Evolutionary conservation across 2,113 vertebrate genomes (phyloP).

Genomic region (Actinemys pallida): DNA sequence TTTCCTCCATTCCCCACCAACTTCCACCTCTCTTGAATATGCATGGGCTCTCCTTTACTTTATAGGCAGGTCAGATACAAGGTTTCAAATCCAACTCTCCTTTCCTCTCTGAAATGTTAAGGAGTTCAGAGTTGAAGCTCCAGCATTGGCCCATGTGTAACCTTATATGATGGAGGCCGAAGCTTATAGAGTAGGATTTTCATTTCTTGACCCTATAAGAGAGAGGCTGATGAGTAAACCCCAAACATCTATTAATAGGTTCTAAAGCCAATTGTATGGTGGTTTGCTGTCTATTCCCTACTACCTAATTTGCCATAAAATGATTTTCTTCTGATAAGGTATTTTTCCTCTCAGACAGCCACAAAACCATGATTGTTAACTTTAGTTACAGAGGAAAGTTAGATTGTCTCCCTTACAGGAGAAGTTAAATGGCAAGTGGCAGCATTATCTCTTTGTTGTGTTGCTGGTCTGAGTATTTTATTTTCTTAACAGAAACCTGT

Average conservation of each 20-base stretch:
- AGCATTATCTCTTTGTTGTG: neutral
- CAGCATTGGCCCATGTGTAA: neutral
- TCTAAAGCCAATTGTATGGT: neutral
- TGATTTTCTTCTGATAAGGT: neutral
- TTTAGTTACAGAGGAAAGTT: neutral
- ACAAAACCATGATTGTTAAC: slow-evolving; percentile 2
- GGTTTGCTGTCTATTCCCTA: neutral
- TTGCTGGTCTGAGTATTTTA: neutral
- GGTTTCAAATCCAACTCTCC: neutral
- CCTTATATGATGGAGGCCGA: neutral
- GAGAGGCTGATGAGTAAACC: neutral
- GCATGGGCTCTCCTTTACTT: neutral
- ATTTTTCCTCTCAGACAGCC: neutral
- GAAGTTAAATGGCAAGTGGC: neutral
- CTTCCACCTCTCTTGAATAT: neutral
- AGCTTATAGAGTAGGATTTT: neutral
- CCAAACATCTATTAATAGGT: accelerated
- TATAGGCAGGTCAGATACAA: neutral
- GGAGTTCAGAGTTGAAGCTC: neutral
- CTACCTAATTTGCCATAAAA: slow-evolving; percentile 38
- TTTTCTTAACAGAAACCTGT: neutral
- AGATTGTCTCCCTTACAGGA: neutral
- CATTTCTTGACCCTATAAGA: neutral
- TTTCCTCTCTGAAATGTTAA: neutral
- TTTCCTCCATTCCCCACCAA: neutral